These are phyloP conservation scores for Archips crataeganus DNA, from an alignment of 2,888 invertebrate genomes.

Conservation along the genomic window DNA sequence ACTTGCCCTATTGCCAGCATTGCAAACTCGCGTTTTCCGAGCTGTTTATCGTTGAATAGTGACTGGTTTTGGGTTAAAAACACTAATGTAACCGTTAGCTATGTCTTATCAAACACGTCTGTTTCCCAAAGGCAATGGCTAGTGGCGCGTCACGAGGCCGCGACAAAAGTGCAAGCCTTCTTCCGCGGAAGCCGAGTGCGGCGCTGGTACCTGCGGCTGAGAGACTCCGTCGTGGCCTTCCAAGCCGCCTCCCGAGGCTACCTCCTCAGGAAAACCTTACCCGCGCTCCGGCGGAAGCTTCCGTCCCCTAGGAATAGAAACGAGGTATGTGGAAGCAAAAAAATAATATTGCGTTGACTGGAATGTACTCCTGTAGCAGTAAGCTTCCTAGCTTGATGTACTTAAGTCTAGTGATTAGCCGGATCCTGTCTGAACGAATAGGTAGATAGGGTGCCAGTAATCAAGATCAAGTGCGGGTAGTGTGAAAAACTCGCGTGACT, in stretches of 20 bases:
- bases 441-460: no score
- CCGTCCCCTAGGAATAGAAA: conserved; percentile 48
- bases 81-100: neutral
- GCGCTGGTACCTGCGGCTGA: conserved; percentile 88
- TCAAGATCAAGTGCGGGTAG: no score
- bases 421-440: neutral
- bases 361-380: neutral
- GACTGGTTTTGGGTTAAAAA: neutral
- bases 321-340: conserved; percentile 48
- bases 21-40: no score
- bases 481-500: no score
- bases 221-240: conserved; percentile 86
- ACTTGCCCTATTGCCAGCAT: no score
- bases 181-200: conserved; percentile 91
- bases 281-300: conserved; percentile 66
- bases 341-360: neutral
- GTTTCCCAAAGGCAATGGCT: conserved; percentile 72
- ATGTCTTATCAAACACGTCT: neutral
- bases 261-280: conserved; percentile 85
- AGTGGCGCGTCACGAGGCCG: conserved; percentile 84
- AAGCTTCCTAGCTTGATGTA: neutral
- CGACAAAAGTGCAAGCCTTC: conserved; percentile 90
- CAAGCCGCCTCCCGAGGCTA: conserved; percentile 91
- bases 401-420: neutral
- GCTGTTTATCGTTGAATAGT: no score